phyloP scores from a whole-genome alignment of 2,113 vertebrate genomes.

The Varanus salvator region DNA sequence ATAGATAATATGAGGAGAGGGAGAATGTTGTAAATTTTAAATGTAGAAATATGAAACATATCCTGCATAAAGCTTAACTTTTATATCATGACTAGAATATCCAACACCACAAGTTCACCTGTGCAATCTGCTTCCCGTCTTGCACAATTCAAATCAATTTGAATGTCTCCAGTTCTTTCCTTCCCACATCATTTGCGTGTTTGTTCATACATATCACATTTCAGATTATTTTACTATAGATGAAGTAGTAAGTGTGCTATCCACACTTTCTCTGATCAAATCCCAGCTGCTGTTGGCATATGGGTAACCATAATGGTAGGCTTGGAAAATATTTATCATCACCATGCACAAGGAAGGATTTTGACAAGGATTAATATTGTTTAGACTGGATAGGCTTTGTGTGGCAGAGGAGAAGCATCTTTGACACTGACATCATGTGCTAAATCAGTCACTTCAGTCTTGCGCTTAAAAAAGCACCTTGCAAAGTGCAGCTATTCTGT shows the following conservation, averaged over 20 bases:
- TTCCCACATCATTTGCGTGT: background rate
- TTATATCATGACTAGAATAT: background rate
- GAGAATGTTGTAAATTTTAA: background rate
- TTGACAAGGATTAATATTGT: background rate
- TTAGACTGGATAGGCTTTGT: background rate
- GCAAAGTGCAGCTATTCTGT: too few relatives aligned
- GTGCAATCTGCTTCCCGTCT: background rate
- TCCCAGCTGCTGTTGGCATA: background rate
- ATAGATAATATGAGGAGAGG: background rate
- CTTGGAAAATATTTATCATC: background rate
- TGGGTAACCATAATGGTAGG: background rate
- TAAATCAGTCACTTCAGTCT: too few relatives aligned
- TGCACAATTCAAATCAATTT: background rate
- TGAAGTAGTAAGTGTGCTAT: background rate
- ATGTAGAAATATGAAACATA: background rate
- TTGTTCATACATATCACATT: too few relatives aligned
- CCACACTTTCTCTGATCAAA: background rate
- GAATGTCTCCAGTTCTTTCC: too few relatives aligned
- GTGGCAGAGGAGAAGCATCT: background rate
- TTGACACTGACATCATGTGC: background rate
- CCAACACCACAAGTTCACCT: background rate
- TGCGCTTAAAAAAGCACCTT: too few relatives aligned
- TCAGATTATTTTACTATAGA: background rate
- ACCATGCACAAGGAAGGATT: background rate
- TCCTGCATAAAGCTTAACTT: background rate